These are phyloP conservation scores for Limnephilus marmoratus DNA, from an alignment of 2,888 invertebrate genomes.

Conservation along the genomic window DNA sequence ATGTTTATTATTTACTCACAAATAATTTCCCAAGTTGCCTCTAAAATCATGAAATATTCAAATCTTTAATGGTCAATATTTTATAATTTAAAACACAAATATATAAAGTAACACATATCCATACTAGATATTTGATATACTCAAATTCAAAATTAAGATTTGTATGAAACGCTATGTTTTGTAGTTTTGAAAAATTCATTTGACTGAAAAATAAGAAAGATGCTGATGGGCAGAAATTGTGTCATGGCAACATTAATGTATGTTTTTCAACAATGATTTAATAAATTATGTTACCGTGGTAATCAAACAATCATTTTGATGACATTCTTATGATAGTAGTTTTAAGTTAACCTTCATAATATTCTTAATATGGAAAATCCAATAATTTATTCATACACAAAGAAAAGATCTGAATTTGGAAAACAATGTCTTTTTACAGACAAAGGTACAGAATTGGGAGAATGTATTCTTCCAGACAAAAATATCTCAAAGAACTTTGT, in stretches of 20 bases:
- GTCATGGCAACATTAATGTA: neutral
- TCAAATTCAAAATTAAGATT: too few species aligned
- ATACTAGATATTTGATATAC: too few species aligned
- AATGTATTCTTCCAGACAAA: constrained; percentile 81
- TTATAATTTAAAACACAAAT: too few species aligned
- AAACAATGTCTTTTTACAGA: constrained; percentile 83
- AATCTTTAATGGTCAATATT: too few species aligned
- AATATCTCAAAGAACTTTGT: constrained; percentile 77
- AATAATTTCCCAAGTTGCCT: too few species aligned
- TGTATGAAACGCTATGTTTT: too few species aligned
- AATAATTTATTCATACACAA: constrained; percentile 79
- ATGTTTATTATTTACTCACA: too few species aligned
- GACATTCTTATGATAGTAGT: neutral
- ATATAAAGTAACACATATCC: too few species aligned
- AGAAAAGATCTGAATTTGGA: constrained; percentile 84
- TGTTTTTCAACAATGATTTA: neutral
- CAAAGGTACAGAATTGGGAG: constrained; percentile 80
- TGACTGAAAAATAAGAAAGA: neutral
- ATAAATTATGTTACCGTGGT: constrained; percentile 3
- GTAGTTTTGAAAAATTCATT: neutral
- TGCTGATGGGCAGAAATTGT: neutral
- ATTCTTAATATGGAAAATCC: neutral
- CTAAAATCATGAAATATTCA: too few species aligned
- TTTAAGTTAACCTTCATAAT: neutral
- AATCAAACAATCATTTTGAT: neutral